phyloP scores from a whole-genome alignment of 2,113 vertebrate species.

The Petaurus breviceps region DNA sequence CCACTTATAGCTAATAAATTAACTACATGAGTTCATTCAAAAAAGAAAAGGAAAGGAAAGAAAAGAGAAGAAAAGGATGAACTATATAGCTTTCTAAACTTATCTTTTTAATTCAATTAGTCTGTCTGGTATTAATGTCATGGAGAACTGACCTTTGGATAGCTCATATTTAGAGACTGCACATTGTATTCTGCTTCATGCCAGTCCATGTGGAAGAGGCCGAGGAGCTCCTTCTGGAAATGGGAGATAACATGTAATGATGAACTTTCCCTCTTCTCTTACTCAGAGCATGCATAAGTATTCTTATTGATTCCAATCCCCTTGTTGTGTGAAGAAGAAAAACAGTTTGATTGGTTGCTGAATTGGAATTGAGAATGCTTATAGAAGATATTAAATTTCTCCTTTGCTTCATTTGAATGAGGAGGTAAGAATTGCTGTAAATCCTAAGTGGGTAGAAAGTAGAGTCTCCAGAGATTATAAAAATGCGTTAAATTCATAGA shows the following conservation, averaged over 20 bases:
- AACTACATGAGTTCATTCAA: too few relatives aligned
- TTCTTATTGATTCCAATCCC: background rate
- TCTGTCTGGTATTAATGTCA: background rate
- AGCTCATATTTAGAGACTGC: background rate
- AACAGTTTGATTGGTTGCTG: background rate
- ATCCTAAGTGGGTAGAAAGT: background rate
- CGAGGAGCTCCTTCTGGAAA: background rate
- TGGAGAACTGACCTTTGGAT: background rate
- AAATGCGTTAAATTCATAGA: too few relatives aligned
- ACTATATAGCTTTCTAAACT: background rate
- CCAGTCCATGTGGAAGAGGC: background rate
- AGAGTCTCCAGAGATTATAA: too few relatives aligned
- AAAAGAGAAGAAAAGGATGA: background rate
- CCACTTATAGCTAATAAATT: too few relatives aligned
- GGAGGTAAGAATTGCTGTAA: background rate
- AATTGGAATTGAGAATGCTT: background rate
- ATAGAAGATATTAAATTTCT: background rate
- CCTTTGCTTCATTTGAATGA: background rate
- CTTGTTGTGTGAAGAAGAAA: background rate
- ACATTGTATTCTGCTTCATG: background rate
- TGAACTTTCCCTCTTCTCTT: background rate
- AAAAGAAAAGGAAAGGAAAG: too few relatives aligned
- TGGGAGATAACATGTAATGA: background rate
- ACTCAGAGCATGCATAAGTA: background rate
- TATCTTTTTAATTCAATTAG: background rate